These are phyloP conservation scores for Amblyopsis hoosieri DNA, from an alignment of 2,797 vertebrate species.

Conservation along the genomic window DNA sequence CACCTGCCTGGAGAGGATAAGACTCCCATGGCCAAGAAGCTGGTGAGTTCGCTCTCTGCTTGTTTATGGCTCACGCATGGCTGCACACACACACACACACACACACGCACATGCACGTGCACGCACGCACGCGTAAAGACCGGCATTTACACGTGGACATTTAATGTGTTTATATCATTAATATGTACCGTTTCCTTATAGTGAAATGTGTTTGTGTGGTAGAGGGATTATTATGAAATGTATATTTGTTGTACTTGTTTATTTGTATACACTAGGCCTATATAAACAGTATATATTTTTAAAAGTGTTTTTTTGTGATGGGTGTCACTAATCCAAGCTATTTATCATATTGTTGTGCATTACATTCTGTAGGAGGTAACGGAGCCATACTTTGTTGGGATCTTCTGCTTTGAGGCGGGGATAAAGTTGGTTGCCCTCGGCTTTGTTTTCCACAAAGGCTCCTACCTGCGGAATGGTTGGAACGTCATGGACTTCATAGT, in stretches of 20 bases:
- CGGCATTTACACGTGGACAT: neutral
- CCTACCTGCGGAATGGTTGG: slow-evolving; percentile 97
- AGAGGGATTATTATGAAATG: too few species aligned
- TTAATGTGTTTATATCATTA: too few species aligned
- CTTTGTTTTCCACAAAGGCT: slow-evolving; percentile 98
- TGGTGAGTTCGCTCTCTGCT: slow-evolving; percentile 80
- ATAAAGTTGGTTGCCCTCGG: slow-evolving; percentile 97
- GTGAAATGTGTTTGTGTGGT: too few species aligned
- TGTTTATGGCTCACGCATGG: neutral
- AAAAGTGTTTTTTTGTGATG: too few species aligned
- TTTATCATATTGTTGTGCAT: neutral
- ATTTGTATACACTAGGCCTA: too few species aligned
- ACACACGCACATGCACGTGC: neutral
- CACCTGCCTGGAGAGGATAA: slow-evolving; percentile 98
- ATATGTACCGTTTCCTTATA: too few species aligned
- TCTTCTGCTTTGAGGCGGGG: slow-evolving; percentile 98
- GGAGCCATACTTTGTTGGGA: slow-evolving; percentile 97
- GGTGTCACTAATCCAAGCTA: neutral
- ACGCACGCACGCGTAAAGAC: neutral
- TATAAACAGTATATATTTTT: too few species aligned
- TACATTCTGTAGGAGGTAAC: slow-evolving; percentile 88
- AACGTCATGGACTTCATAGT: slow-evolving; percentile 99
- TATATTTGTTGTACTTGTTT: too few species aligned
- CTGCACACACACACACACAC: neutral
- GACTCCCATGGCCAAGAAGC: slow-evolving; percentile 96